Base-by-base conservation (phyloP, 2,888 invertebrate genomes). In the Phalera bucephala region DNA sequence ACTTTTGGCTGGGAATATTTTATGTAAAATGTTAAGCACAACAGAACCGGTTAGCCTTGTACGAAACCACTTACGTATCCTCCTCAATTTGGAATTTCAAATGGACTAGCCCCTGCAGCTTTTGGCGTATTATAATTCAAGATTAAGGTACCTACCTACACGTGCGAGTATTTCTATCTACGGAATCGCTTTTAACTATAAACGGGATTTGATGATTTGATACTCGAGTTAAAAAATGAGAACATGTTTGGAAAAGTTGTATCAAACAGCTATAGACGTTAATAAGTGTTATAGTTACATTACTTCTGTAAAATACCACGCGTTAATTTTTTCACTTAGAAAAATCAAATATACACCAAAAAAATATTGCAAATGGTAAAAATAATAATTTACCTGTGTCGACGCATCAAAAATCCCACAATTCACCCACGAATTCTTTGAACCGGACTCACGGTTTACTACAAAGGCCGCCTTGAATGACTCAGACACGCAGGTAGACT, bases 11-110 rank as follows among this genome's bases (percentile, higher is more conserved):
- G 20, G 30, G 27, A 23, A 30, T 38, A 36, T 36, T 32, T 47
- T 35, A 43, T 42, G 50, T 55, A 52, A 62, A 58, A 49, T 39
- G 32, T 45, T 30, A 36, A 38, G 39, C 38, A 33, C 49, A 45
- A 48, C 40, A 31, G 44, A 65, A 80, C 78, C 55, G 57, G 82
- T 72, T 72, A 57, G 52, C 79, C 80, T 80, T 73, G 74, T 53
- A 27, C 40, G 29, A 40, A 55, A 48, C 52, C 46, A 41, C 49
- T 58, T 50, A 49, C 45, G 50, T 50, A 61, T 62, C 60, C 55
- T 63, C 56, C 40, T 49, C 42, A 52, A 60, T 58, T 55, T 45
- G 42, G 44, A 53, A 49, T 57, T 61, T 49, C 40, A 49, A 57
- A 48, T 45, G 27, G 32, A 50, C 37, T 36, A 30, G 36, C 32